Conservation (phyloP, 2,113 vertebrate genomes). For the Montifringilla adamsi region DNA sequence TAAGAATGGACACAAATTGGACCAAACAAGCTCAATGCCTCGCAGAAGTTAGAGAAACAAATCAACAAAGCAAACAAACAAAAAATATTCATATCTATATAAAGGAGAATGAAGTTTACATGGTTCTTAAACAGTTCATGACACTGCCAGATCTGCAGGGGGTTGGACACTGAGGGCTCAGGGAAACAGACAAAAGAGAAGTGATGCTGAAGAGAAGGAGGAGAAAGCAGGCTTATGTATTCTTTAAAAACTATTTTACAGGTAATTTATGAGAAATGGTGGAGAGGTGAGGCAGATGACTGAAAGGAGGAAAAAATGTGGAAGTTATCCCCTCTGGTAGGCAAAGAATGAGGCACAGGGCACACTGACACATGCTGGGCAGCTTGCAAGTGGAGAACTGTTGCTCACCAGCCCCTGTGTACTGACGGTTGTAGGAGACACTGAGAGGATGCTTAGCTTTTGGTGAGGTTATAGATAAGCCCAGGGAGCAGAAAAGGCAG, state of each 20-base stretch:
- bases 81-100: neutral
- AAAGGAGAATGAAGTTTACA: neutral
- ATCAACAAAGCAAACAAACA: too few species aligned
- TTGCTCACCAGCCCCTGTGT: neutral
- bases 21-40: neutral
- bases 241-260: neutral
- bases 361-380: accelerated
- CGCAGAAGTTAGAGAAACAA: neutral
- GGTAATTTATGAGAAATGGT: neutral
- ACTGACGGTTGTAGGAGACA: neutral
- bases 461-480: neutral
- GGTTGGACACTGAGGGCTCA: neutral
- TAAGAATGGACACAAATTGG: neutral
- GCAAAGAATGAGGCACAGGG: neutral
- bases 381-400: neutral
- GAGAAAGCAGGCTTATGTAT: neutral
- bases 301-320: neutral
- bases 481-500: neutral
- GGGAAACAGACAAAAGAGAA: neutral
- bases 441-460: too few species aligned
- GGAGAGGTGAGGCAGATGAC: neutral
- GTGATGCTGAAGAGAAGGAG: neutral
- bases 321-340: neutral
- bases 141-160: neutral
- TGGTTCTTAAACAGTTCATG: neutral